Base-by-base conservation (phyloP, 2,797 vertebrate genomes). In the Enteromius radiatus region DNA sequence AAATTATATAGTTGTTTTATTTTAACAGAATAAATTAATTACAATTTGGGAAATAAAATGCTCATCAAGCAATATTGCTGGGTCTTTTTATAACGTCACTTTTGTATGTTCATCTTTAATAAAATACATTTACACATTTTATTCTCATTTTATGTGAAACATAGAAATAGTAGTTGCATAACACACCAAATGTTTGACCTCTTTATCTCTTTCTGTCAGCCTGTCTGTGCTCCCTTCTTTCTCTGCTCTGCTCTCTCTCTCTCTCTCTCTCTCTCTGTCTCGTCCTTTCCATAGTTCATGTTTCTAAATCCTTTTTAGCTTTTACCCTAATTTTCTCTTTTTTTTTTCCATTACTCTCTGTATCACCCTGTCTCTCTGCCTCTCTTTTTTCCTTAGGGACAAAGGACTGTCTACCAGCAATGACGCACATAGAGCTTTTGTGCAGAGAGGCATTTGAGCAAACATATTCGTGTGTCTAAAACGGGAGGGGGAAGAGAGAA, bases 371-470 rank as follows among this genome's bases (percentile, higher is more conserved):
- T 64, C 65, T 78, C 61, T 74, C 78, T 73, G 19, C 56, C n/a
- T 68, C 65, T 69, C 38, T 78, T 54, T 78, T 86, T 59, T 79
- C 76, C 82, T 84, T 49, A 43, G 69, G 78, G 85, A 86, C 73
- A 87, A 87, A 82, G 63, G 36, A 76, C 77, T 85, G 61, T 76
- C 65, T 83, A 47, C 54, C 45, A 28, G 64, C 61, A 68, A 84
- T 88, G 87, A 88, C 81, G 87, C 87, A 88, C 81, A 79, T 61
- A 64, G 81, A 59, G 67, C 80, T 85, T 84, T 85, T 86, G 54
- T 83, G 83, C 73, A 71, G 56, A 78, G 41, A 87, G 65, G 61
- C 75, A 81, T 86, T 85, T 85, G 70, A 78, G 73, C 67, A 64
- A 82, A 82, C 65, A 81, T 84, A 73, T 83, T 80, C 59, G 47